A percentile compares a stretch with the other conserved stretches of the same genome.
Conservation (phyloP, 1,140 invertebrate genomes). For the Chelonus insularis region DNA sequence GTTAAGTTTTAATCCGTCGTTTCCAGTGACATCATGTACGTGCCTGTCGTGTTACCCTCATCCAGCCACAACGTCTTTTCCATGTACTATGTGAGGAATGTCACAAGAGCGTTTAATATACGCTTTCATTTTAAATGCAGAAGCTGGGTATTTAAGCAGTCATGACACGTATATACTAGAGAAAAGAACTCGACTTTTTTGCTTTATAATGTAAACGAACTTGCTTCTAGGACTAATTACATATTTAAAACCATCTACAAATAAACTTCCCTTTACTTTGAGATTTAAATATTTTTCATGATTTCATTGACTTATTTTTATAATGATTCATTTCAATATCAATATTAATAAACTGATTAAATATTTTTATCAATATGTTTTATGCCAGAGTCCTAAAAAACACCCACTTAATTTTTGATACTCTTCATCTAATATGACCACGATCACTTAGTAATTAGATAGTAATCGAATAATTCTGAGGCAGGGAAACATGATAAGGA, state of each 20-base stretch:
- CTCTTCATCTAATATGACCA: too few relatives aligned
- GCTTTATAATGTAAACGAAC: constrained; percentile 1
- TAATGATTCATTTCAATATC: background rate
- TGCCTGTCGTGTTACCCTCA: background rate
- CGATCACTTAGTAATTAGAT: too few relatives aligned
- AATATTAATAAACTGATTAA: too few relatives aligned
- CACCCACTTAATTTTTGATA: too few relatives aligned
- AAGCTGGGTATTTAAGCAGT: background rate
- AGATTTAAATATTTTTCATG: background rate
- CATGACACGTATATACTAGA: constrained; percentile 6
- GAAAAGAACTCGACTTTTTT: background rate
- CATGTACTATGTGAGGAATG: constrained; percentile 17
- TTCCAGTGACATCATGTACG: constrained; percentile 23
- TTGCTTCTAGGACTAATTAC: constrained; percentile 26
- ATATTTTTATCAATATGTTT: too few relatives aligned
- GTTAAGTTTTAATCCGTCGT: constrained; percentile 34
- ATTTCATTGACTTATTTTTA: background rate
- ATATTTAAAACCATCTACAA: constrained; percentile 25
- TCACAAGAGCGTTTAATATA: constrained; percentile 10
- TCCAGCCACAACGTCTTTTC: background rate
- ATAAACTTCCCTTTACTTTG: constrained; percentile 17
- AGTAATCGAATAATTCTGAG: too few relatives aligned
- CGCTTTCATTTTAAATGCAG: constrained; percentile 24
- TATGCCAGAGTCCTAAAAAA: too few relatives aligned
- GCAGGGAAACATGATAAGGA: too few relatives aligned